Evolutionary conservation across 2,113 vertebrate species (phyloP).

Genomic region (Pteruthius melanotis): DNA sequence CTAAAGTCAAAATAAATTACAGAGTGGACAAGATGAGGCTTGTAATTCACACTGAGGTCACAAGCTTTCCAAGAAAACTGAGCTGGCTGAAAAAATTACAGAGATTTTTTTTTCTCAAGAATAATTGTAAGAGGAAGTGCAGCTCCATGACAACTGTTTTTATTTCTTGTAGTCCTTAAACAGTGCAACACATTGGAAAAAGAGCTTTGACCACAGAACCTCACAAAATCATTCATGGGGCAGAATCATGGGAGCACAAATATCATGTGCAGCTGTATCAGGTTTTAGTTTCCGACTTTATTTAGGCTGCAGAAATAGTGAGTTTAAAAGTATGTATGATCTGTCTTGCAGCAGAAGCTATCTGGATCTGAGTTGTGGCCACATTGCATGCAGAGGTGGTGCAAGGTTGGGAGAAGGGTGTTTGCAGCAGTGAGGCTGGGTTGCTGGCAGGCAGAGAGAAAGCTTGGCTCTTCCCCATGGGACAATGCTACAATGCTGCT

Average conservation of each 20-base stretch:
- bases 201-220: not conserved
- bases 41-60: constrained; percentile 5
- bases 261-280: not conserved
- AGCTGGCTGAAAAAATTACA: not conserved
- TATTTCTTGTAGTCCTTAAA: not conserved
- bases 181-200: not conserved
- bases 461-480: not conserved
- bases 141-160: constrained; percentile 35
- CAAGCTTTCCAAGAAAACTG: constrained; percentile 47
- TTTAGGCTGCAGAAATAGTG: not conserved
- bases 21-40: constrained; percentile 15
- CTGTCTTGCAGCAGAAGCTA: not conserved
- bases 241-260: not conserved
- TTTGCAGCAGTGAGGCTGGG: not conserved
- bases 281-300: not conserved
- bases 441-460: not conserved
- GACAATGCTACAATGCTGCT: not conserved
- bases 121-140: constrained; percentile 12
- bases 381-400: not conserved
- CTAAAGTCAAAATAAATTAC: constrained; percentile 49
- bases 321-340: not conserved
- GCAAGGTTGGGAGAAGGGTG: not conserved
- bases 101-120: not conserved
- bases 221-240: not conserved
- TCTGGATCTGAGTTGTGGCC: not conserved